These are phyloP conservation scores for Tetragonula carbonaria DNA, from an alignment of 2,888 invertebrate species.

Conservation along the genomic window DNA sequence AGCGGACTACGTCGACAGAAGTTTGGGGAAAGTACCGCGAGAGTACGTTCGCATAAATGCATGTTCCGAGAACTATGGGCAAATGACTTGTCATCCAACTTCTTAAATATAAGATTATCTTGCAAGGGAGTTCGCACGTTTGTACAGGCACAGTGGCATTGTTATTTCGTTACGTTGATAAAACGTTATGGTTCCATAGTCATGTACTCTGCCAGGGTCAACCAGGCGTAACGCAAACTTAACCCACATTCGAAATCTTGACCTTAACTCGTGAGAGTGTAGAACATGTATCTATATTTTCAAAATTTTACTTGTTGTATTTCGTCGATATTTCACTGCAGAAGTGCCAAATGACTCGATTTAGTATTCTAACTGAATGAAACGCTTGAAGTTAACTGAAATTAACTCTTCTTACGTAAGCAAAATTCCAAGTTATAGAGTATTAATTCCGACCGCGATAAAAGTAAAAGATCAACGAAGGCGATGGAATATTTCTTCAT, in stretches of 20 bases:
- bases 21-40: conserved; percentile 4
- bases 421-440: too few species aligned
- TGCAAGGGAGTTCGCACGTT: not conserved
- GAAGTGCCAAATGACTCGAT: too few species aligned
- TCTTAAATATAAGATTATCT: conserved; percentile 2
- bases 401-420: too few species aligned
- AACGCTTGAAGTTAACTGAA: too few species aligned
- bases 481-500: not conserved
- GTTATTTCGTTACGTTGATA: not conserved
- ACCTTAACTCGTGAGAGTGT: too few species aligned
- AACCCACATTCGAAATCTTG: not conserved
- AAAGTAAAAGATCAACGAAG: too few species aligned
- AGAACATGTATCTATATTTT: too few species aligned
- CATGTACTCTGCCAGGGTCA: not conserved
- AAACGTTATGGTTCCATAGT: not conserved
- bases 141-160: not conserved
- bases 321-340: too few species aligned
- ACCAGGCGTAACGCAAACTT: not conserved
- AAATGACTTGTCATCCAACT: not conserved
- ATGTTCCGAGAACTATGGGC: not conserved
- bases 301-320: too few species aligned
- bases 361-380: too few species aligned
- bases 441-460: not conserved
- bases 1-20: conserved; percentile 10
- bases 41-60: conserved; percentile 1